These are phyloP conservation scores for Rhagophthalmus giganteus DNA, from an alignment of 2,888 invertebrate species.

Conservation along the genomic window DNA sequence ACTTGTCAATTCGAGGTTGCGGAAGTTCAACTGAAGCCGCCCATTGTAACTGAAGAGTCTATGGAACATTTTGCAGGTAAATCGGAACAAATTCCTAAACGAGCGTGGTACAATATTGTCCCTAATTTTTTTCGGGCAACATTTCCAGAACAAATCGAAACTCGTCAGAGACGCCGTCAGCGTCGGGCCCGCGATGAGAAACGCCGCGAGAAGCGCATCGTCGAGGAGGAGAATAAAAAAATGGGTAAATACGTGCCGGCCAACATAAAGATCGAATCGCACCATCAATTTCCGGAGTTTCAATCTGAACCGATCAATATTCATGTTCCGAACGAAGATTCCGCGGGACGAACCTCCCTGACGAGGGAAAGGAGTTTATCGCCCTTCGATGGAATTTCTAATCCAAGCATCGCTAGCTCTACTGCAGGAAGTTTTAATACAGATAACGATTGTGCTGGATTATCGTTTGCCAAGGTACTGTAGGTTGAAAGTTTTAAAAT, in stretches of 20 bases:
- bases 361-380: not conserved
- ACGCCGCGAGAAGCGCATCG: slow-evolving; percentile 76
- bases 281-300: slow-evolving; percentile 62
- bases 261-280: slow-evolving; percentile 67
- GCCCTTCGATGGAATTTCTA: too few relatives aligned
- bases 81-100: not conserved
- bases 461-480: slow-evolving; percentile 63
- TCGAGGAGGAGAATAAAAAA: slow-evolving; percentile 69
- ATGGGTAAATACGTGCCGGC: slow-evolving; percentile 68
- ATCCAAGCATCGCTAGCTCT: slow-evolving; percentile 6
- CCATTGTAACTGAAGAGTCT: slow-evolving; percentile 70
- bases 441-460: slow-evolving; percentile 49
- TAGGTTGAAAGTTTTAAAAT: too few relatives aligned
- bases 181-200: slow-evolving; percentile 77
- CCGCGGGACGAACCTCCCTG: slow-evolving; percentile 31
- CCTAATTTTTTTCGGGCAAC: slow-evolving; percentile 1
- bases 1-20: slow-evolving; percentile 89
- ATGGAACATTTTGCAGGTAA: slow-evolving; percentile 71
- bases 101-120: not conserved
- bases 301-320: slow-evolving; percentile 28
- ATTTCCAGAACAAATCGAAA: slow-evolving; percentile 69
- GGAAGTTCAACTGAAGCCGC: slow-evolving; percentile 79
- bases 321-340: slow-evolving; percentile 43
- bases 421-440: slow-evolving; percentile 39
- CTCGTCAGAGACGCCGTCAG: slow-evolving; percentile 69